Evolutionary conservation across 2,888 invertebrate genomes (phyloP).

Genomic region (Agriopis marginaria): DNA sequence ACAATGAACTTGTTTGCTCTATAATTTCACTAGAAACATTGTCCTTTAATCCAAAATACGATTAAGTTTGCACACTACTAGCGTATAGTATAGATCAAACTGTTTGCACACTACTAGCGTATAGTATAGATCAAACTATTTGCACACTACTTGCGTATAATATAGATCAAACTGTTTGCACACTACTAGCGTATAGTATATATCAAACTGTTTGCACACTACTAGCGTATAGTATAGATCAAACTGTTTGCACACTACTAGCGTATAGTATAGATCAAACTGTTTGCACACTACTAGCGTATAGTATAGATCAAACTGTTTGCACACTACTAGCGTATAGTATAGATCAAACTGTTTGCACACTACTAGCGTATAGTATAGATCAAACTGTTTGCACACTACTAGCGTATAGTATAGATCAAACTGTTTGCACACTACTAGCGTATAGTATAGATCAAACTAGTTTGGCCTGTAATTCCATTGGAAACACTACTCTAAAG

Average conservation of each 20-base stretch:
- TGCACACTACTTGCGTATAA: background rate
- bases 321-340: background rate
- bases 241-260: background rate
- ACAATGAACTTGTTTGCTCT: slow-evolving; percentile 3
- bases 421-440: background rate
- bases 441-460: background rate
- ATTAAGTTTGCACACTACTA: background rate
- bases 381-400: background rate
- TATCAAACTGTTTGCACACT: background rate
- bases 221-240: background rate
- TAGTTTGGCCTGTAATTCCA: no score
- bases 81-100: background rate
- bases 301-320: background rate
- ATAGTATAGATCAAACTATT: background rate
- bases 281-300: background rate
- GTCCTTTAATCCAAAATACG: background rate
- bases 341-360: background rate
- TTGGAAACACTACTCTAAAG: no score
- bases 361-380: background rate
- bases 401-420: background rate
- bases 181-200: background rate
- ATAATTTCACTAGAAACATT: background rate
- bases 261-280: background rate
- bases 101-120: background rate
- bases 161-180: background rate